phyloP scores from a whole-genome alignment of 2,888 invertebrate species.

The Xylocampa areola region DNA sequence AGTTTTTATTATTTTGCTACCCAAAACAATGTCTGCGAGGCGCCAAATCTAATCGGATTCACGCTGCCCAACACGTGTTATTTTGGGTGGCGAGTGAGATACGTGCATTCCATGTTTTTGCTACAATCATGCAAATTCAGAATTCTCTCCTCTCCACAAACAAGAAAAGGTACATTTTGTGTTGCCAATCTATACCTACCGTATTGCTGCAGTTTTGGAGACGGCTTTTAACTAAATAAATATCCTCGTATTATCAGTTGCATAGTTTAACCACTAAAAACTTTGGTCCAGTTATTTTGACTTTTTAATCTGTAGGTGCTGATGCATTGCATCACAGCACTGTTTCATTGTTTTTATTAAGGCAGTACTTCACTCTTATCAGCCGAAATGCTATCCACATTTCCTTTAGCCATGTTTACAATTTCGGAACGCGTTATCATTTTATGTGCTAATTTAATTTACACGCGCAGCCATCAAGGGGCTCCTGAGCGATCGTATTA shows the following conservation, averaged over 20 bases:
- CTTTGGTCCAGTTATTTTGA: too few species aligned
- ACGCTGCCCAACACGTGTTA: constrained; percentile 46
- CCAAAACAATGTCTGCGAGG: constrained; percentile 21
- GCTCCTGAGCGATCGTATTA: constrained; percentile 59
- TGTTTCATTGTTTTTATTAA: too few species aligned
- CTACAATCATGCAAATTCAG: constrained; percentile 32
- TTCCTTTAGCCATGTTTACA: constrained; percentile 49
- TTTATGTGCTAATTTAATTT: constrained; percentile 61
- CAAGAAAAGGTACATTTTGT: not conserved
- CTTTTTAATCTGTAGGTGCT: too few species aligned
- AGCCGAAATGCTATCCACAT: constrained; percentile 16
- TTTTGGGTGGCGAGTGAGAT: constrained; percentile 7
- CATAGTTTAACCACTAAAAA: too few species aligned
- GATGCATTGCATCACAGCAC: too few species aligned
- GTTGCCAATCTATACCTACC: constrained; percentile 4
- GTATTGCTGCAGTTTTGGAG: not conserved
- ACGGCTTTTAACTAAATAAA: too few species aligned
- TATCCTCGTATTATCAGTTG: too few species aligned
- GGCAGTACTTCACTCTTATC: constrained; percentile 32
- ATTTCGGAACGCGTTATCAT: constrained; percentile 54
- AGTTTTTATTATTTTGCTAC: constrained; percentile 35
- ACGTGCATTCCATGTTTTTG: constrained; percentile 20
- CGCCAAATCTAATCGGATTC: constrained; percentile 47
- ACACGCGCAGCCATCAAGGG: constrained; percentile 55
- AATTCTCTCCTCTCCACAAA: constrained; percentile 4